Evolutionary conservation across 2,797 vertebrate species (phyloP).

Genomic region (Urocyon cinereoargenteus): DNA sequence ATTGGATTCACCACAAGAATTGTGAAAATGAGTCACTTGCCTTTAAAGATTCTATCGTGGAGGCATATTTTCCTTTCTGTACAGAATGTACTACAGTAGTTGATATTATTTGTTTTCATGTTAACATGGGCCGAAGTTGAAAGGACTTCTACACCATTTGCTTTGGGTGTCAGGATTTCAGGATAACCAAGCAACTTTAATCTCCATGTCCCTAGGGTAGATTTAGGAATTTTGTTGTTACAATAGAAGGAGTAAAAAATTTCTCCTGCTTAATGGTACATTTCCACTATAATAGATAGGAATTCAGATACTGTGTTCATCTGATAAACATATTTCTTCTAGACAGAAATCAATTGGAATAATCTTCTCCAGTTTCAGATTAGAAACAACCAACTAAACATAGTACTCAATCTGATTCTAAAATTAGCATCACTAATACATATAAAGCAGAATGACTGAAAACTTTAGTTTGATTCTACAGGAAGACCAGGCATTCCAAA

Average conservation of each 20-base stretch:
- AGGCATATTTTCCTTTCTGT: neutral
- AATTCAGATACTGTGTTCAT: neutral
- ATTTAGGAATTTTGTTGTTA: neutral
- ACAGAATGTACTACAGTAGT: neutral
- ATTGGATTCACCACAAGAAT: neutral
- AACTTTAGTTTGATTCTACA: neutral
- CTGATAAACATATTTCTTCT: neutral
- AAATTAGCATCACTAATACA: neutral
- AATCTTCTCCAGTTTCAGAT: neutral
- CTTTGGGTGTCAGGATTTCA: constrained; percentile 32
- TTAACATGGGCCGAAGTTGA: neutral
- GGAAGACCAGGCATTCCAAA: neutral
- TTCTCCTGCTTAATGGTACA: neutral
- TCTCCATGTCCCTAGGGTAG: neutral
- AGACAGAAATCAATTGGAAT: neutral
- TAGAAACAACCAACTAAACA: neutral
- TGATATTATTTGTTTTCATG: constrained; percentile 42
- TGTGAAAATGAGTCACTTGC: neutral
- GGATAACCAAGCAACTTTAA: neutral
- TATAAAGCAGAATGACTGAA: neutral
- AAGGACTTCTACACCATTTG: neutral
- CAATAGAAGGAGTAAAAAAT: neutral
- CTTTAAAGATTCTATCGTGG: neutral
- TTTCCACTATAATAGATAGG: neutral
- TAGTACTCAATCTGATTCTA: neutral